phyloP scores from a whole-genome alignment of 2,888 invertebrate species.

The Elegia similella region DNA sequence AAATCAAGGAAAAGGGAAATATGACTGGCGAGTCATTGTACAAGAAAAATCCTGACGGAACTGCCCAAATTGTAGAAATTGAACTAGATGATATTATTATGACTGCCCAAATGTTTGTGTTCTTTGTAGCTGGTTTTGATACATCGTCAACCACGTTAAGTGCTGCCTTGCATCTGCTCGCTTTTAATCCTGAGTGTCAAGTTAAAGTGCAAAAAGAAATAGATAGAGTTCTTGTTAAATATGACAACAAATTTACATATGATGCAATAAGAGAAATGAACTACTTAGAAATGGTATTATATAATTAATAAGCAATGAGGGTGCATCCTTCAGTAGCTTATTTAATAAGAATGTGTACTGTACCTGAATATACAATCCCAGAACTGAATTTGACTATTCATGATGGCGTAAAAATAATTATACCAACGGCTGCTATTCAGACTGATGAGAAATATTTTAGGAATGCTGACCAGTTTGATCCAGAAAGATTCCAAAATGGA shows the following conservation, averaged over 20 bases:
- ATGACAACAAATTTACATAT: slow-evolving; percentile 58
- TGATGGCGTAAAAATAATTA: slow-evolving; percentile 53
- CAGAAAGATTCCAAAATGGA: slow-evolving; percentile 58
- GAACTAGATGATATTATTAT: slow-evolving; percentile 58
- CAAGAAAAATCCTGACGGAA: slow-evolving; percentile 50
- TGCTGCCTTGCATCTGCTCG: slow-evolving; percentile 69
- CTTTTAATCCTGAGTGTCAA: slow-evolving; percentile 69
- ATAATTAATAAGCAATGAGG: slow-evolving; percentile 67
- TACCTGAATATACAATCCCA: slow-evolving; percentile 62
- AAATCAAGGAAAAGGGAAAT: slow-evolving; percentile 59
- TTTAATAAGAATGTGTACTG: slow-evolving; percentile 58
- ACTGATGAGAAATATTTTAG: slow-evolving; percentile 63
- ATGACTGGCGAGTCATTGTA: slow-evolving; percentile 64
- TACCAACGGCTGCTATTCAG: slow-evolving; percentile 66
- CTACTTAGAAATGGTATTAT: slow-evolving; percentile 64
- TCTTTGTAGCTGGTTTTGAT: slow-evolving; percentile 77
- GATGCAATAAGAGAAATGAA: slow-evolving; percentile 68
- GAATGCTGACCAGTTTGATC: slow-evolving; percentile 58
- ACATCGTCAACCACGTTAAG: slow-evolving; percentile 76
- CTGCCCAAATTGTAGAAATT: slow-evolving; percentile 51
- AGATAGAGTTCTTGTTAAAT: slow-evolving; percentile 54
- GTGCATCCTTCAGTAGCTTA: slow-evolving; percentile 67
- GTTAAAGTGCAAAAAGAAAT: slow-evolving; percentile 66
- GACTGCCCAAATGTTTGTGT: slow-evolving; percentile 69
- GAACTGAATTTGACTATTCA: slow-evolving; percentile 60